Evolutionary conservation across 2,888 invertebrate species (phyloP).

Genomic region (Drepanosiphum platanoidis): DNA sequence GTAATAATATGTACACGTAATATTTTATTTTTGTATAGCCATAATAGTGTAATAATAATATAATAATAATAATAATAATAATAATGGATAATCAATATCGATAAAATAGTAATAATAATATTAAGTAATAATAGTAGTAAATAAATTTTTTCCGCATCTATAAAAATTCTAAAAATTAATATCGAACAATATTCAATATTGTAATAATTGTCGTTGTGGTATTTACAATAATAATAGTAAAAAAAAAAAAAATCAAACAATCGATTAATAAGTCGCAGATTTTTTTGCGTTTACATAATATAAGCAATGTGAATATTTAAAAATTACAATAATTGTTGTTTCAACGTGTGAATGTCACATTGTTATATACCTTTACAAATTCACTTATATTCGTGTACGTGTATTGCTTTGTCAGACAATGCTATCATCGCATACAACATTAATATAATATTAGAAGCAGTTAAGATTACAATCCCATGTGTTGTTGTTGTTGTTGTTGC

Average conservation of each 20-base stretch:
- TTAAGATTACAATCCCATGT: conserved; percentile 33
- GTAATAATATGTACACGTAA: conserved; percentile 40
- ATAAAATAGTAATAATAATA: conserved; percentile 43
- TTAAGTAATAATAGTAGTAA: conserved; percentile 50
- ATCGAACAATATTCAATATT: conserved; percentile 11
- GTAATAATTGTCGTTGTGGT: not conserved
- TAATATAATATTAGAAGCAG: not conserved
- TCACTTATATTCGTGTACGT: not conserved
- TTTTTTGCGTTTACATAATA: not conserved
- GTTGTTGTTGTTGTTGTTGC: conserved; percentile 19
- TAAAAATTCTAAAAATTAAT: conserved; percentile 40
- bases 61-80: conserved; percentile 28
- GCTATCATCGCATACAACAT: not conserved
- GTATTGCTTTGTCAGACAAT: not conserved
- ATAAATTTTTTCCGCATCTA: conserved; percentile 36
- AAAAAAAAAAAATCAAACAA: conserved; percentile 23
- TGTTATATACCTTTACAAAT: not conserved
- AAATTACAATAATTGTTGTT: conserved; percentile 7
- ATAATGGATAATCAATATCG: conserved; percentile 29
- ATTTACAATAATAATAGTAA: conserved; percentile 34
- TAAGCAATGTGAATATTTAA: not conserved
- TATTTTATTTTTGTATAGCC: conserved; percentile 4
- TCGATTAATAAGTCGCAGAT: conserved; percentile 19
- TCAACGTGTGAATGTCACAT: conserved; percentile 2
- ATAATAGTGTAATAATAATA: conserved; percentile 32